These are phyloP conservation scores for Talpa occidentalis DNA, from an alignment of 2,113 vertebrate genomes.

Conservation along the genomic window DNA sequence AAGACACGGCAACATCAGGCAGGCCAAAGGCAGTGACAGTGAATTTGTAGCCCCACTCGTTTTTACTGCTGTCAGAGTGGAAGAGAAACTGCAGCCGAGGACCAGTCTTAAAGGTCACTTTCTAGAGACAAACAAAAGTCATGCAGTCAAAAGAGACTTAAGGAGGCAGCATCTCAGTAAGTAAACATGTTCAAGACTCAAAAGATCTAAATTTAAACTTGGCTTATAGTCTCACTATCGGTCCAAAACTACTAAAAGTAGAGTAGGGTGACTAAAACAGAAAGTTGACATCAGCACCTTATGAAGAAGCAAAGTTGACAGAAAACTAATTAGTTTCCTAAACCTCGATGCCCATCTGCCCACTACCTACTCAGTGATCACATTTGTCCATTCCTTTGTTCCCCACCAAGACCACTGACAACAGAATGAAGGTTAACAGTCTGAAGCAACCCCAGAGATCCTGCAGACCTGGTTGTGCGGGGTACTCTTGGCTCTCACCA, in stretches of 20 bases:
- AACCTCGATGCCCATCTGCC: neutral
- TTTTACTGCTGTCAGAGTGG: slow-evolving; percentile 98
- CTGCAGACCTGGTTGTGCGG: neutral
- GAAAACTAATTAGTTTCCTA: slow-evolving; percentile 23
- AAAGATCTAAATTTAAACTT: neutral
- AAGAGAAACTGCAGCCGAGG: slow-evolving; percentile 98
- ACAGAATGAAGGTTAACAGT: neutral
- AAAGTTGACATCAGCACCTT: neutral
- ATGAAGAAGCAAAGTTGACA: neutral
- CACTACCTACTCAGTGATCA: neutral
- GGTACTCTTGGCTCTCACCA: neutral
- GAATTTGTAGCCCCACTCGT: slow-evolving; percentile 99
- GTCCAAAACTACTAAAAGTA: neutral
- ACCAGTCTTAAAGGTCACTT: slow-evolving; percentile 97
- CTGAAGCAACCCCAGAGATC: neutral
- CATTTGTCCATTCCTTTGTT: neutral
- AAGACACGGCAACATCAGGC: slow-evolving; percentile 95
- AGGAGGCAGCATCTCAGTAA: slow-evolving; percentile 35
- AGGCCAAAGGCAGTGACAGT: slow-evolving; percentile 94
- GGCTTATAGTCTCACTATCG: neutral
- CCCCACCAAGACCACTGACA: neutral
- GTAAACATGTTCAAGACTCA: neutral
- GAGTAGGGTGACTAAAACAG: neutral
- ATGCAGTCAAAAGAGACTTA: slow-evolving; percentile 76
- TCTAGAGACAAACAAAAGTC: slow-evolving; percentile 88